Evolutionary conservation across 37 sponge, comb jelly and placozoan genomes (phyloP).

Genomic region (Chondrosia reniformis): DNA sequence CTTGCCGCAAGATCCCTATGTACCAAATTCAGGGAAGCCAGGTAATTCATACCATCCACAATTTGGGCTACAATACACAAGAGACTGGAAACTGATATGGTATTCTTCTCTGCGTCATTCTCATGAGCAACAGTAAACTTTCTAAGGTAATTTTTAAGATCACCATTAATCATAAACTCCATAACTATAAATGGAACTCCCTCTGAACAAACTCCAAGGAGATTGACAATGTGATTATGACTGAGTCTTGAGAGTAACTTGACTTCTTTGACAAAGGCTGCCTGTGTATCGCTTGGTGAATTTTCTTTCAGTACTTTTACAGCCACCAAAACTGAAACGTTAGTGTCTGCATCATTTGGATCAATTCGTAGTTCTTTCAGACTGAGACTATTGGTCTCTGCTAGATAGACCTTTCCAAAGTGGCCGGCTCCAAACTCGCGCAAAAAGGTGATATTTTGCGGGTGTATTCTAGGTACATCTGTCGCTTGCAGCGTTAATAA

Average conservation of each 20-base stretch:
- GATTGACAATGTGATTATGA: slow-evolving; percentile 64
- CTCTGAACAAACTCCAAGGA: slow-evolving; percentile 57
- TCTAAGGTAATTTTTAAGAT: slow-evolving; percentile 4
- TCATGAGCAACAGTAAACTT: background rate
- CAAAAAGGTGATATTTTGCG: slow-evolving; percentile 1
- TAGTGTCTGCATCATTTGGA: slow-evolving; percentile 31
- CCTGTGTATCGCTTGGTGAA: slow-evolving; percentile 27
- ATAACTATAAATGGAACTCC: slow-evolving; percentile 36
- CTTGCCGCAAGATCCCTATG: slow-evolving; percentile 85
- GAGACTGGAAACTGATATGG: slow-evolving; percentile 5
- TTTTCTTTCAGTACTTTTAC: slow-evolving; percentile 67
- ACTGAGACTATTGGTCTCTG: slow-evolving; percentile 43
- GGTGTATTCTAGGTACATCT: background rate
- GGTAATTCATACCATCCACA: slow-evolving; percentile 75
- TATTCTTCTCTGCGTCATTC: background rate
- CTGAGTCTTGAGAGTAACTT: slow-evolving; percentile 69
- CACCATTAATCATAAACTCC: slow-evolving; percentile 24
- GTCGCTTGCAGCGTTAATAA: background rate
- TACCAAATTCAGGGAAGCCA: slow-evolving; percentile 60
- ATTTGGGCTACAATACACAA: slow-evolving; percentile 62
- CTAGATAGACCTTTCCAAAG: slow-evolving; percentile 66
- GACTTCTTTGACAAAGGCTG: slow-evolving; percentile 66
- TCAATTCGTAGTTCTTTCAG: slow-evolving; percentile 49
- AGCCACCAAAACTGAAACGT: slow-evolving; percentile 63
- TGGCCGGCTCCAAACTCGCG: slow-evolving; percentile 50